Conservation (phyloP, 2,113 vertebrate species). For the Rattus norvegicus region DNA sequence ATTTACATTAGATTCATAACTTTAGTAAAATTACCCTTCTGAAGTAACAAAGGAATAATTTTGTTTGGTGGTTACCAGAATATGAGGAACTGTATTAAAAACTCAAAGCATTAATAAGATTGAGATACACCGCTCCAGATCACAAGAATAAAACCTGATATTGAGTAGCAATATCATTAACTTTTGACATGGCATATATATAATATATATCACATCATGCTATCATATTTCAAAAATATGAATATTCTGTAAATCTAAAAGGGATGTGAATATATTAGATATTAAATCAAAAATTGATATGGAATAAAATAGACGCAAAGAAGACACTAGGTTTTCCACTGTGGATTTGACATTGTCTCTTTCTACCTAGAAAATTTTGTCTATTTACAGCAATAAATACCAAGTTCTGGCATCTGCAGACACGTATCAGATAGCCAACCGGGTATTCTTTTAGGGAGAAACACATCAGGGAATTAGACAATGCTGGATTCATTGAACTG, state of each 20-base stretch:
- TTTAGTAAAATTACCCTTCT: neutral
- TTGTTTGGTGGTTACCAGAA: neutral
- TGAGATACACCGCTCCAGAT: neutral
- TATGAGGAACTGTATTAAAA: neutral
- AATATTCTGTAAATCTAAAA: neutral
- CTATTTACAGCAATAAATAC: slow-evolving; percentile 33
- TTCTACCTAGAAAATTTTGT: neutral
- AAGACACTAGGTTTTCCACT: neutral
- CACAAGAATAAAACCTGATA: neutral
- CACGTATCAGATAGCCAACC: slow-evolving; percentile 71
- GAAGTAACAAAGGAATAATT: neutral
- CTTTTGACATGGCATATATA: no score
- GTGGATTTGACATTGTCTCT: neutral
- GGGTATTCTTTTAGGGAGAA: slow-evolving; percentile 70
- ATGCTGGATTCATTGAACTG: slow-evolving; percentile 79
- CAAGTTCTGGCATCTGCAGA: slow-evolving; percentile 54
- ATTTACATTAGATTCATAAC: neutral
- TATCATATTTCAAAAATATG: neutral
- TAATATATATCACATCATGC: no score
- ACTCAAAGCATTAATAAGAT: neutral
- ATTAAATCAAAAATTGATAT: neutral
- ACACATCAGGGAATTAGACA: slow-evolving; percentile 69
- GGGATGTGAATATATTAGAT: neutral
- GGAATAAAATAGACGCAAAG: slow-evolving; percentile 22
- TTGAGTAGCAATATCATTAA: neutral